Conservation (phyloP, 2,888 invertebrate species). For the Xestia sexstrigata region DNA sequence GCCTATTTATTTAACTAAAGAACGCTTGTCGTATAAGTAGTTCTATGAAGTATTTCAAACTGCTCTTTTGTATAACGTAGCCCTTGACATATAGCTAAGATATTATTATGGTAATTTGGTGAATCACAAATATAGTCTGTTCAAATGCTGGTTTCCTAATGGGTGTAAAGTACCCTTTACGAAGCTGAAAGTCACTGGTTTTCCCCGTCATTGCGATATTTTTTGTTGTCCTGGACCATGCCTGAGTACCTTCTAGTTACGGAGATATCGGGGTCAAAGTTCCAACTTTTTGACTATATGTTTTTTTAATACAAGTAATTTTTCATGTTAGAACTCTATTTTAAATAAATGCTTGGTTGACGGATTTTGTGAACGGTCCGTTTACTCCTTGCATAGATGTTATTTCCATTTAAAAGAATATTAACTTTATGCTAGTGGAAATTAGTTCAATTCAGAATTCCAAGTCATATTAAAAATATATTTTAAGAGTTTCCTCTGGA, state of each 20-base stretch:
- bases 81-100: background rate
- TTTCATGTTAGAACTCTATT: too few relatives aligned
- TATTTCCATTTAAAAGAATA: background rate
- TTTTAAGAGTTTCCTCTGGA: background rate
- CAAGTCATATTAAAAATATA: background rate
- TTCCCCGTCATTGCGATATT: too few relatives aligned
- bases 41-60: background rate
- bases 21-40: background rate
- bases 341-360: too few relatives aligned
- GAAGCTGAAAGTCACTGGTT: too few relatives aligned
- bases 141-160: background rate
- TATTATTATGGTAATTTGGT: constrained; percentile 25
- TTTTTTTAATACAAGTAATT: too few relatives aligned
- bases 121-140: background rate
- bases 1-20: background rate
- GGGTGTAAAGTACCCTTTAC: too few relatives aligned
- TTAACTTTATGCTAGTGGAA: background rate
- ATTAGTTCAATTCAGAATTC: background rate
- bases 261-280: too few relatives aligned
- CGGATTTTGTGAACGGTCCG: too few relatives aligned
- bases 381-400: background rate
- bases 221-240: too few relatives aligned
- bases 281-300: too few relatives aligned
- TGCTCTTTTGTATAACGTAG: background rate
- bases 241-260: too few relatives aligned